Conservation (phyloP, 92 coral and sea anemone species). For the Parazoanthus darwini region DNA sequence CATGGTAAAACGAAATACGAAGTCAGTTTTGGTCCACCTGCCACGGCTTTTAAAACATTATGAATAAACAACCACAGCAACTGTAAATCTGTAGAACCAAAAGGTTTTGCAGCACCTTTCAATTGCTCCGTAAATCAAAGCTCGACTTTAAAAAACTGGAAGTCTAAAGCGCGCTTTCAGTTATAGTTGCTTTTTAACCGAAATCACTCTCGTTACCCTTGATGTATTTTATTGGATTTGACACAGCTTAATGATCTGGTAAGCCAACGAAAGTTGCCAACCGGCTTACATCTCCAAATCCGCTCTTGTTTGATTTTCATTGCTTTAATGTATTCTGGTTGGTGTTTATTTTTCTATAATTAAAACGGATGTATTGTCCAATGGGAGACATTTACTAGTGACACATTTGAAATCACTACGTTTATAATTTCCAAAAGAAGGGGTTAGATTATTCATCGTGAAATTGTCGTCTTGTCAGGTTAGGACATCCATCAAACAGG, state of each 20-base stretch:
- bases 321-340: constrained; percentile 22
- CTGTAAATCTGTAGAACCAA: not conserved
- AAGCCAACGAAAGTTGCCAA: constrained; percentile 4
- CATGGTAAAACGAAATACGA: not conserved
- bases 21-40: constrained; percentile 12
- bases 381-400: not conserved
- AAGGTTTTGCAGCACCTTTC: not conserved
- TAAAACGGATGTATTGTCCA: constrained; percentile 25
- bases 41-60: constrained; percentile 32
- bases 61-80: constrained; percentile 16
- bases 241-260: not conserved
- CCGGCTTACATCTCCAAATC: not conserved
- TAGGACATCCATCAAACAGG: not conserved
- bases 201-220: not conserved
- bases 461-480: constrained; percentile 11
- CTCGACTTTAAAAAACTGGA: not conserved
- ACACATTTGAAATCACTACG: constrained; percentile 14
- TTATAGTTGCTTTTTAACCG: not conserved
- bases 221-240: not conserved
- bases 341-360: not conserved
- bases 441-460: not conserved
- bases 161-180: not conserved
- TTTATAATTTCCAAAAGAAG: not conserved
- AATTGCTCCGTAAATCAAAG: not conserved
- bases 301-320: constrained; percentile 12